Evolutionary conservation across 1,140 invertebrate genomes (phyloP), one percentile per base, ranked within the genome.

Genomic region (Pectinophora gossypiella): DNA sequence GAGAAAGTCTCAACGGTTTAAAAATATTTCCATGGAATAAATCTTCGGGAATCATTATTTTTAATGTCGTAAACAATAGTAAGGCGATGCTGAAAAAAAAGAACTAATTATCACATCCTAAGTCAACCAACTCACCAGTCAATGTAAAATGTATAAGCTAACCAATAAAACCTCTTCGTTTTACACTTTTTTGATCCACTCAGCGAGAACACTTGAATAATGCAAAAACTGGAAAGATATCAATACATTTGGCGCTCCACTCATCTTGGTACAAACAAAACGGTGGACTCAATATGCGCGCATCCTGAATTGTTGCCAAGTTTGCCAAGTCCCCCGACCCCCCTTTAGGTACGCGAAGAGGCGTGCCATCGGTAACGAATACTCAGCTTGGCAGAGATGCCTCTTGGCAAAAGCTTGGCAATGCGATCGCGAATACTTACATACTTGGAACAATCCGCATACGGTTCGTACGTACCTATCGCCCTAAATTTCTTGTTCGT

Each of bases 251-350:
- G 64, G 67, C 64, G 54, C 50, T 48, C 10, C 48, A 50, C 58
- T 56, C 53, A 56, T 61, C 51, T 46, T 27, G 35, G 48, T 47
- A 51, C 65, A 72, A 64, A 72, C 68, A 64, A 71, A 68, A 64
- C 54, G 61, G 43, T 63, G 59, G 60, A 69, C 64, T 71, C 63
- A 76, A 76, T 76, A 72, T 72, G 73, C 52, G 59, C 56, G 63
- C 59, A 59, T 70, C 61, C 63, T 61, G 64, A 61, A 72, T 55
- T 52, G 64, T 57, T 81, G 75, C 73, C 75, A 77, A 81, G 54
- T 67, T 42, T 51, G n/a, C n/a, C n/a, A n/a, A 42, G 47, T 51
- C 51, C 48, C 42, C 36, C n/a, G 27, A 32, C 55, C 56, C 52
- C 52, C 46, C 44, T 64, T 65, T 61, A 66, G 60, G 57, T 48